phyloP scores from a whole-genome alignment of 2,888 invertebrate genomes.

The Ormyrus rosae region DNA sequence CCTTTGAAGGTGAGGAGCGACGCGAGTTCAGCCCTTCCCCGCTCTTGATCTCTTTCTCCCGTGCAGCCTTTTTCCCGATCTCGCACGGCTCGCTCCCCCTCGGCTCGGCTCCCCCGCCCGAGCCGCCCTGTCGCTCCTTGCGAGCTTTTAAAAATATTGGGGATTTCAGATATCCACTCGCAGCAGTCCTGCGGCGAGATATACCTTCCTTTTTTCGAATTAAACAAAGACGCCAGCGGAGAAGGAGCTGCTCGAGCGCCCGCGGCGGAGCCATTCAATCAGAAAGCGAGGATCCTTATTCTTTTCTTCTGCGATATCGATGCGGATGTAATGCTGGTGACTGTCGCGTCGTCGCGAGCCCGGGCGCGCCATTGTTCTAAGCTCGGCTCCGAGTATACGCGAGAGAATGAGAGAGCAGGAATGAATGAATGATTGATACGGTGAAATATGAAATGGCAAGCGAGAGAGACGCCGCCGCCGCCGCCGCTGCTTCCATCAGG shows the following conservation, averaged over 20 bases:
- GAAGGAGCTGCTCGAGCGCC: slow-evolving; percentile 65
- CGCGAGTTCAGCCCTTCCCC: slow-evolving; percentile 62
- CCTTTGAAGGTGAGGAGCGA: slow-evolving; percentile 70
- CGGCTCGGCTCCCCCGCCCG: slow-evolving; percentile 53
- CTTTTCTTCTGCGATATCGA: slow-evolving; percentile 57
- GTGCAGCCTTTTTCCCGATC: slow-evolving; percentile 38
- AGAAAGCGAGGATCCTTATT: slow-evolving; percentile 67
- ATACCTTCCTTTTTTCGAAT: slow-evolving; percentile 59
- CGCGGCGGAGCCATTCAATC: slow-evolving; percentile 74
- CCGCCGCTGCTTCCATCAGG: slow-evolving; percentile 19
- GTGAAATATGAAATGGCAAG: slow-evolving; percentile 49
- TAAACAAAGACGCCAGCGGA: slow-evolving; percentile 60
- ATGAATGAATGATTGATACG: slow-evolving; percentile 53
- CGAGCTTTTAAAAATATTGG: slow-evolving; percentile 76
- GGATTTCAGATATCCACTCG: slow-evolving; percentile 73
- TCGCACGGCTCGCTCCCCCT: slow-evolving; percentile 57
- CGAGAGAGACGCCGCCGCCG: slow-evolving; percentile 15
- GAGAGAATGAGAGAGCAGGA: slow-evolving; percentile 1
- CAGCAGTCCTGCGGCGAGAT: slow-evolving; percentile 48
- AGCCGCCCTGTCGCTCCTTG: slow-evolving; percentile 46
- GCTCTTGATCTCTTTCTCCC: slow-evolving; percentile 57
- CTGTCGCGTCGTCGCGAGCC: slow-evolving; percentile 16
- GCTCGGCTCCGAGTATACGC: slow-evolving; percentile 5
- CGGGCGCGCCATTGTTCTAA: slow-evolving; percentile 42
- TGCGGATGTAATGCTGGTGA: slow-evolving; percentile 49